Percentiles rank a stretch among this genome's conserved stretches.
phyloP scores from a whole-genome alignment of 2,797 vertebrate species.

The Tapirus indicus region DNA sequence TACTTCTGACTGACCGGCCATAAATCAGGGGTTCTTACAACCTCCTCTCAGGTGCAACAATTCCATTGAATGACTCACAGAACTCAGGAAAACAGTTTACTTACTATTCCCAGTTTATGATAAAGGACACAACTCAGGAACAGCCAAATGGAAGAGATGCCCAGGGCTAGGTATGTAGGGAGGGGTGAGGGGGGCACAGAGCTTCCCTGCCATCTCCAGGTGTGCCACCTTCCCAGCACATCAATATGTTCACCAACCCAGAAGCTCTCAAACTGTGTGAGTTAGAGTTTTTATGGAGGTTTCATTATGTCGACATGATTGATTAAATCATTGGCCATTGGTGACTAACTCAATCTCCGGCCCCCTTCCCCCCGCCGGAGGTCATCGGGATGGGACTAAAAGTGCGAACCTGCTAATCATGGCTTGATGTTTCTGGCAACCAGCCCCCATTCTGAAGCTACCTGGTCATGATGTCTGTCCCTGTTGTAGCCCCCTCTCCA shows the following conservation, averaged over 20 bases:
- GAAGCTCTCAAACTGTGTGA: neutral
- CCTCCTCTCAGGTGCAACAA: neutral
- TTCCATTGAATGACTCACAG: neutral
- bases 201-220: no score
- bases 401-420: neutral
- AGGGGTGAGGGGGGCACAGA: rapidly evolving
- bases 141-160: neutral
- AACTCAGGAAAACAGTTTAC: neutral
- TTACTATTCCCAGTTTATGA: neutral
- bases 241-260: neutral
- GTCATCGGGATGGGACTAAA: neutral
- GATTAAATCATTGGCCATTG: neutral
- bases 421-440: neutral
- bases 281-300: neutral
- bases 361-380: neutral
- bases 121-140: neutral
- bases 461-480: neutral
- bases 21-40: neutral
- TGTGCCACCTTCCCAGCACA: neutral
- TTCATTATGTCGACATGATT: neutral
- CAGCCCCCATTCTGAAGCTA: neutral
- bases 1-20: neutral
- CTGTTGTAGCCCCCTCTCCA: neutral
- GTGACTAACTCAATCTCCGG: neutral
- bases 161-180: rapidly evolving